phyloP scores from a whole-genome alignment of 2,888 invertebrate genomes.

The Allacma fusca region DNA sequence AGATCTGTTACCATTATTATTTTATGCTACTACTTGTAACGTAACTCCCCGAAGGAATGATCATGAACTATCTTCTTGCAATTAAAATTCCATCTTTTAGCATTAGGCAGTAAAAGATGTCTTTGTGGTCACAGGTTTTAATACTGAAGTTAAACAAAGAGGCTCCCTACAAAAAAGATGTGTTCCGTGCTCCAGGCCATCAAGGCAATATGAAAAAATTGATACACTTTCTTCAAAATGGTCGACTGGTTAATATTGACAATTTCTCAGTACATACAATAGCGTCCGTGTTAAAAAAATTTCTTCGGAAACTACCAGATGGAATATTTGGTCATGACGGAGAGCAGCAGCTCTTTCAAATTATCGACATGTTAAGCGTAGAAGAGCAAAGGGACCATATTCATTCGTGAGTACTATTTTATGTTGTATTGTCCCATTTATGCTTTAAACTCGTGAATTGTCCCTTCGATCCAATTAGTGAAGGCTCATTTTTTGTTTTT shows the following conservation, averaged over 20 bases:
- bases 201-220: slow-evolving; percentile 94
- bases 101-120: no score
- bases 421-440: not conserved
- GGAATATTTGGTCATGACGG: slow-evolving; percentile 94
- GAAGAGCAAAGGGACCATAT: slow-evolving; percentile 87
- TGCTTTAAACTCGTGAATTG: no score
- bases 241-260: slow-evolving; percentile 88
- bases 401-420: slow-evolving; percentile 76
- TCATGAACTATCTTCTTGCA: no score
- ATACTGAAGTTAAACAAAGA: slow-evolving; percentile 94
- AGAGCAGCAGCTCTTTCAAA: slow-evolving; percentile 87
- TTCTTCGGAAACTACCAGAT: slow-evolving; percentile 93
- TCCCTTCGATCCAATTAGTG: not conserved
- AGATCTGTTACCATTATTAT: slow-evolving; percentile 8
- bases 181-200: slow-evolving; percentile 93
- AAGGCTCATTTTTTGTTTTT: not conserved
- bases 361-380: slow-evolving; percentile 71
- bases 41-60: no score
- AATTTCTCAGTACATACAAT: slow-evolving; percentile 97
- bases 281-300: slow-evolving; percentile 97
- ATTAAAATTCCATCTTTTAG: no score
- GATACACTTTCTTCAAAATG: slow-evolving; percentile 88
- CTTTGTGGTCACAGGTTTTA: no score
- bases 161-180: slow-evolving; percentile 90
- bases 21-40: not conserved